phyloP scores from a whole-genome alignment of 2,113 vertebrate genomes.

The Illadopsis cleaveri region DNA sequence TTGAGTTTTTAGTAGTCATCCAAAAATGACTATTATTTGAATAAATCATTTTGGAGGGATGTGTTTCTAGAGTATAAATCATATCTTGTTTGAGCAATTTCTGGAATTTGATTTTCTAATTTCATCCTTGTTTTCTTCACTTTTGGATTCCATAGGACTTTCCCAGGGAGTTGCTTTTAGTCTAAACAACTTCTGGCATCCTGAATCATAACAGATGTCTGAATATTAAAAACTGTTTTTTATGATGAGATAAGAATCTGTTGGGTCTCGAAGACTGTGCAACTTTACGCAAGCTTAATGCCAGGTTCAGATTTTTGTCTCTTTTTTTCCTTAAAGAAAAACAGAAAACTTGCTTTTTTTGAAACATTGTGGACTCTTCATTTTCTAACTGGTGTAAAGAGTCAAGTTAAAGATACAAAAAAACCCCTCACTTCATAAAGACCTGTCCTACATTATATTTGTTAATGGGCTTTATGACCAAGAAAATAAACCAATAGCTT shows the following conservation, averaged over 20 bases:
- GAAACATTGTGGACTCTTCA: too few species aligned
- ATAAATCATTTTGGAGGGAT: neutral
- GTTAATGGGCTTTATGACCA: neutral
- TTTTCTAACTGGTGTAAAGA: neutral
- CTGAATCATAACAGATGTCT: neutral
- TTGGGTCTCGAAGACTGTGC: neutral
- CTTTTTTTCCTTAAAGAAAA: neutral
- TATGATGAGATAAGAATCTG: neutral
- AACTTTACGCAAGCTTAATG: neutral
- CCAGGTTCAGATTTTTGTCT: neutral
- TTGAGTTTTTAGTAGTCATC: neutral
- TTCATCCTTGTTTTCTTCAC: neutral
- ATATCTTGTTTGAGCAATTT: neutral
- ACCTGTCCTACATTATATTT: neutral
- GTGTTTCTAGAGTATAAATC: neutral
- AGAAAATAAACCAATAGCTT: neutral
- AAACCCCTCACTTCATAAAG: fast-evolving
- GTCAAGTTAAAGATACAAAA: neutral
- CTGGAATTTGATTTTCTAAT: neutral
- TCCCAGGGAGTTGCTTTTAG: neutral
- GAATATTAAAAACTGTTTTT: neutral
- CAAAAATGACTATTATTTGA: neutral
- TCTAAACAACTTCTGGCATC: neutral
- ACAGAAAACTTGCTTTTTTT: neutral
- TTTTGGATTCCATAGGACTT: neutral